phyloP scores from a whole-genome alignment of 2,797 vertebrate species.

The Danio albolineatus region DNA sequence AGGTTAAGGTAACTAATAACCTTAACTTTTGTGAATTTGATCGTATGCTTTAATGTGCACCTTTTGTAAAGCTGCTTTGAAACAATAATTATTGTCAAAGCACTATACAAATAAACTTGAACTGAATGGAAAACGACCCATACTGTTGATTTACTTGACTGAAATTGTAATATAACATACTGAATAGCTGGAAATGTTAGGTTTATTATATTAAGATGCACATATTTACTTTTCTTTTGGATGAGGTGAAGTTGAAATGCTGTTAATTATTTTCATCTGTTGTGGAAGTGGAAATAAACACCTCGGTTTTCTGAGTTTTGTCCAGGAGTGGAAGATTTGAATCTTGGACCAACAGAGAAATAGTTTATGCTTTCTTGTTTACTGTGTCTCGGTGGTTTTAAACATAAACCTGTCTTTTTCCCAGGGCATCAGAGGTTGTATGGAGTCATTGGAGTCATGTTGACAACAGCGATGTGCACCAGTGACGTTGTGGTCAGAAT shows the following conservation, averaged over 20 bases:
- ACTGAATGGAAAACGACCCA: background rate
- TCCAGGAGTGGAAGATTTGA: background rate
- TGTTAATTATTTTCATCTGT: slow-evolving; percentile 54
- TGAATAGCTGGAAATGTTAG: slow-evolving; percentile 16
- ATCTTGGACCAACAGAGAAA: slow-evolving; percentile 3
- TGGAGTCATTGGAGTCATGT: slow-evolving; percentile 16
- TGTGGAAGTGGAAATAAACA: slow-evolving; percentile 10
- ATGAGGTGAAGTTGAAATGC: background rate
- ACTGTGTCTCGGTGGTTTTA: slow-evolving; percentile 26
- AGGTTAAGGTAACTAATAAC: too few species aligned
- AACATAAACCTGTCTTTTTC: slow-evolving; percentile 21
- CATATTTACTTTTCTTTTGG: background rate
- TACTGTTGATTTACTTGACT: background rate
- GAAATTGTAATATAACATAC: background rate
- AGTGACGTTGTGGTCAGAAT: slow-evolving; percentile 12
- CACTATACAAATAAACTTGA: too few species aligned
- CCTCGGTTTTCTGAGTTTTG: background rate
- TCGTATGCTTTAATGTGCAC: too few species aligned
- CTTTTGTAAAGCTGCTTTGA: too few species aligned
- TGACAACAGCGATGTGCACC: background rate
- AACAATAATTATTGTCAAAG: too few species aligned
- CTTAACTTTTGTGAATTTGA: too few species aligned
- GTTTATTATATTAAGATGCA: background rate
- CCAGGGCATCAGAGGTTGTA: background rate
- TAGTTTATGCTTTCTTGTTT: slow-evolving; percentile 48